phyloP scores from a whole-genome alignment of 1,140 invertebrate genomes.

The Drosophila tropicalis region DNA sequence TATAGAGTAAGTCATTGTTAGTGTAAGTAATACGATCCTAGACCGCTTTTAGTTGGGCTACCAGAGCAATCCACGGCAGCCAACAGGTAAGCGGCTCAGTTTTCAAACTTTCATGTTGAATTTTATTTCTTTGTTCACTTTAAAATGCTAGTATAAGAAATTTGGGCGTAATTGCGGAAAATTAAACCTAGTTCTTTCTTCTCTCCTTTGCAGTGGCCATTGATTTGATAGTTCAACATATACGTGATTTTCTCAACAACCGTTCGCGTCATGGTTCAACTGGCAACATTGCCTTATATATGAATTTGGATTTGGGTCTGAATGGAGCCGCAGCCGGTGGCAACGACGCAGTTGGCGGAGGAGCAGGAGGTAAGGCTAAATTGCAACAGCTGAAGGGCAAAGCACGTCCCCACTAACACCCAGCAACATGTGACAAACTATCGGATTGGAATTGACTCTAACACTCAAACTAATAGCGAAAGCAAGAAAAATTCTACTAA shows the following conservation, averaged over 20 bases:
- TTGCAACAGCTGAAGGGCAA: slow-evolving; percentile 40
- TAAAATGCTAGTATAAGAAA: slow-evolving; percentile 11
- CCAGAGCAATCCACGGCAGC: not conserved
- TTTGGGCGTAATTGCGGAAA: not conserved
- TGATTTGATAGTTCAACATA: slow-evolving; percentile 96
- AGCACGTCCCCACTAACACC: slow-evolving; percentile 70
- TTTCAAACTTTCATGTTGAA: not conserved
- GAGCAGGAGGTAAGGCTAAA: slow-evolving; percentile 63
- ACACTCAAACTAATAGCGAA: slow-evolving; percentile 14
- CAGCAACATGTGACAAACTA: not conserved
- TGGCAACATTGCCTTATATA: slow-evolving; percentile 65
- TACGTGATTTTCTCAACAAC: slow-evolving; percentile 90
- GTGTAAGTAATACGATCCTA: not conserved
- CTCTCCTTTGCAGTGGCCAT: slow-evolving; percentile 91
- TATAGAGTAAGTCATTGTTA: slow-evolving; percentile 10
- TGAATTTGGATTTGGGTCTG: slow-evolving; percentile 63
- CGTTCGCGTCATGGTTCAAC: slow-evolving; percentile 80
- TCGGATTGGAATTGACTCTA: slow-evolving; percentile 42
- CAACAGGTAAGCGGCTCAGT: not conserved
- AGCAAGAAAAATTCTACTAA: slow-evolving; percentile 21
- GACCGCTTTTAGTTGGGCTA: not conserved
- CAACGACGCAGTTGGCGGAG: slow-evolving; percentile 2
- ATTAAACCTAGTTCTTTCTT: slow-evolving; percentile 5
- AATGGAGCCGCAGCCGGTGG: not conserved
- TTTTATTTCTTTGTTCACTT: not conserved